These are phyloP conservation scores for Iselma pallidipennis DNA, from an alignment of 2,888 invertebrate genomes.

Conservation along the genomic window DNA sequence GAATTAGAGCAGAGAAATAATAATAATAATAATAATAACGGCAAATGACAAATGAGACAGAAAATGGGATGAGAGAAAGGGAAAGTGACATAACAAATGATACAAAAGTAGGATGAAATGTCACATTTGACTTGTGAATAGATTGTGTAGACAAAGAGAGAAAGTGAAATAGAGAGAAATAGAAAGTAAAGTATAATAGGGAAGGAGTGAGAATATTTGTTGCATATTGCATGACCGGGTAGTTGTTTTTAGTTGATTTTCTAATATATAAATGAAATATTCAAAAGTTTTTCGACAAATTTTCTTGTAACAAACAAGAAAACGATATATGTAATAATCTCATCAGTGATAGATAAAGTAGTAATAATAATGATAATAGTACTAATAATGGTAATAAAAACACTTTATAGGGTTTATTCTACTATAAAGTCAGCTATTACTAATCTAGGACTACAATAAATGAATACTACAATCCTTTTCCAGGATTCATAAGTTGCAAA, in stretches of 20 bases:
- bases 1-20: neutral
- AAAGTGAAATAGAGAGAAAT: neutral
- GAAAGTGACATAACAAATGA: slow-evolving; percentile 1
- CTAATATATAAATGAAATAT: neutral
- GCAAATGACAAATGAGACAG: neutral
- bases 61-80: neutral
- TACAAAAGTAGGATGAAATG: neutral
- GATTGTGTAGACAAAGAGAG: neutral
- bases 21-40: neutral
- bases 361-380: too few species aligned
- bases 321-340: too few species aligned
- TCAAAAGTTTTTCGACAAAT: too few species aligned
- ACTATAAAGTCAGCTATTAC: too few species aligned
- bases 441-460: too few species aligned
- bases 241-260: neutral
- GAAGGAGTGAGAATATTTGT: neutral
- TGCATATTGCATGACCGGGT: neutral
- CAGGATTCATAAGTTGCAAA: too few species aligned
- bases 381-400: too few species aligned
- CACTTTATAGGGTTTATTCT: too few species aligned
- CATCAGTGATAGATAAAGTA: too few species aligned
- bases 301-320: too few species aligned
- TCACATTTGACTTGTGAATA: neutral
- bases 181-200: neutral
- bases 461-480: too few species aligned